Evolutionary conservation across 2,888 invertebrate genomes (phyloP), one percentile per base, ranked within the genome.

Genomic region (Branchinecta sandiegonensis): DNA sequence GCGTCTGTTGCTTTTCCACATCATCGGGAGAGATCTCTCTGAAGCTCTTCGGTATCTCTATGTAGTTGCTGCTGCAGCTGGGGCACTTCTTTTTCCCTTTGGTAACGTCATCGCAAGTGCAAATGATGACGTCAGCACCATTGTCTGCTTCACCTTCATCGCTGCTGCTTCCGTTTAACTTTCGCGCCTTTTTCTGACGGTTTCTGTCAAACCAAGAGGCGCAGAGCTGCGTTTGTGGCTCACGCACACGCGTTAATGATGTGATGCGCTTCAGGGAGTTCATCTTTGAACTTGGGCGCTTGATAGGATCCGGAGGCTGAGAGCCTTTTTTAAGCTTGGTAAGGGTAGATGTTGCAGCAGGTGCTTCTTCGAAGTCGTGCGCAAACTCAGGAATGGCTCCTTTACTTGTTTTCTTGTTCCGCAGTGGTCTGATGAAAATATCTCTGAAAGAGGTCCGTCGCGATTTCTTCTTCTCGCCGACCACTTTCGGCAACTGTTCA

Each of bases 361-460:
- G 63, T 8, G 14, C 63, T 56, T 56, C 63, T 23, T 56, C 14
- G 23, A 56, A 56, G 23, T 56, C 23, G 23, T n/a, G 63, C 8
- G 14, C 23, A 23, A 56, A 56, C 2, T 56, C 63, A 23, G 14
- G n/a, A 56, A 1, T 56, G n/a, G 63, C 63, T 17, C 11, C 23
- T 11, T 56, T 56, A 56, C 14, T 2, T 23, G 23, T 23, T 10
- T 56, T 56, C 23, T 56, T 56, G 9, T n/a, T 17, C 9, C 69
- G 67, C 17, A 69, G 68, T n/a, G 68, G 69, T 37, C 65, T 56
- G 47, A 69, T 69, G 14, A 69, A 67, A 14, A 69, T 46, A 48
- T 69, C 67, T 46, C 50, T 48, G 46, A 69, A 69, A 11, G 69
- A 69, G 10, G 69, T 50, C 47, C 65, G 47, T 9, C 69, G 69